Percentiles rank a stretch among this genome's conserved stretches.
Conservation (phyloP, 1,140 invertebrate genomes). For the Brachionus sp. region DNA sequence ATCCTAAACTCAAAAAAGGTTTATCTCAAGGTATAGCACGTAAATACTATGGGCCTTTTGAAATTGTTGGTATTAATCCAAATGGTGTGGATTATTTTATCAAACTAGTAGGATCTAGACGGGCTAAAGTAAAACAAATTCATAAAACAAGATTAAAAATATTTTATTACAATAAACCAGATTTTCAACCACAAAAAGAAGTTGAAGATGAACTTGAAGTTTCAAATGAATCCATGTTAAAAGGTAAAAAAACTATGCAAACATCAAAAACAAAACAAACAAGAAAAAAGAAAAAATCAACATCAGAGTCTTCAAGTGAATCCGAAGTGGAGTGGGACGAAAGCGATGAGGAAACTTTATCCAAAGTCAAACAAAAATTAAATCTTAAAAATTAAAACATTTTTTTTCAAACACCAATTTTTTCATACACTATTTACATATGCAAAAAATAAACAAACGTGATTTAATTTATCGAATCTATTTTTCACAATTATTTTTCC, state of each 20-base stretch:
- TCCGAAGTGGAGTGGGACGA: neutral
- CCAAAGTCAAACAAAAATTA: neutral
- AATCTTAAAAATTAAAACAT: neutral
- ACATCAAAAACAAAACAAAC: neutral
- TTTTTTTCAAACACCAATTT: no score
- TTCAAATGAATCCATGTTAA: neutral
- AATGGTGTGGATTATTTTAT: neutral
- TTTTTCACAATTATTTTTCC: neutral
- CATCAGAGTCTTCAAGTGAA: neutral
- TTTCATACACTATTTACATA: no score
- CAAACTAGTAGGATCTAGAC: neutral
- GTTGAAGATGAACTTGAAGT: neutral
- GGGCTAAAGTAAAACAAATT: conserved; percentile 3
- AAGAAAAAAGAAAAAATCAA: neutral
- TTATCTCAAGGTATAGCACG: neutral
- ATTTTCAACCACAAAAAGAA: neutral
- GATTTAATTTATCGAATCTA: no score
- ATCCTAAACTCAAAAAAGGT: conserved; percentile 13
- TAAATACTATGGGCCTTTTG: neutral
- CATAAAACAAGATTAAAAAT: conserved; percentile 28
- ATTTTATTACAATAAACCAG: conserved; percentile 23
- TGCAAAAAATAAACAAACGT: neutral
- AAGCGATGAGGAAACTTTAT: neutral
- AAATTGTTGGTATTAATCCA: neutral
- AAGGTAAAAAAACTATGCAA: neutral